A percentile compares a stretch with the other conserved stretches of the same genome.
These are phyloP conservation scores for Mus spretus DNA, from an alignment of 2,797 vertebrate genomes.

Conservation along the genomic window DNA sequence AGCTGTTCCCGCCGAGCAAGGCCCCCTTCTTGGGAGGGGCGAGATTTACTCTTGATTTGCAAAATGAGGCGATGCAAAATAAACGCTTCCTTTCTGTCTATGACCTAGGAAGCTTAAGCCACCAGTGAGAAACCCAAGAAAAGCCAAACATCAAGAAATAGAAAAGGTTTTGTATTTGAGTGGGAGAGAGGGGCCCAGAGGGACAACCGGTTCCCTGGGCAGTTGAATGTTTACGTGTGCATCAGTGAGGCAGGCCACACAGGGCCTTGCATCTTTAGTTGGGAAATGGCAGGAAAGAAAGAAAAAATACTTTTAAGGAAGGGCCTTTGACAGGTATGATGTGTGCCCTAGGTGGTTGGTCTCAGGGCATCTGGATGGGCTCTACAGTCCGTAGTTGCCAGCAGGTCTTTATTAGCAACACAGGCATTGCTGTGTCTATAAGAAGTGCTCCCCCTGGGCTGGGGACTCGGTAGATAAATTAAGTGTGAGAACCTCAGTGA, in stretches of 20 bases:
- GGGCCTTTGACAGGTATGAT: not conserved
- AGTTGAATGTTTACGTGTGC: not conserved
- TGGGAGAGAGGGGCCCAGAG: not conserved
- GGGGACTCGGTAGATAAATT: not conserved
- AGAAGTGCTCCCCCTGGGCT: not conserved
- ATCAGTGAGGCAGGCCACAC: not conserved
- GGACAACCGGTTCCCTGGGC: not conserved
- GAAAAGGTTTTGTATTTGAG: not conserved
- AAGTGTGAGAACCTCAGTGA: not conserved
- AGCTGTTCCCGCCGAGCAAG: slow-evolving; percentile 46
- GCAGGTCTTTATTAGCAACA: not conserved
- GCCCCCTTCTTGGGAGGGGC: not conserved
- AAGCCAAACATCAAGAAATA: not conserved
- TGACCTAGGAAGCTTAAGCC: not conserved
- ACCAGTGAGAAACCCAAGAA: not conserved
- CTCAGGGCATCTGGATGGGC: fast-evolving
- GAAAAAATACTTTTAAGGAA: not conserved
- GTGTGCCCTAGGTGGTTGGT: not conserved
- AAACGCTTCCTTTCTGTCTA: not conserved
- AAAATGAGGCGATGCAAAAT: slow-evolving; percentile 53
- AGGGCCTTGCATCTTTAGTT: not conserved
- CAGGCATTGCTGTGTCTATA: not conserved
- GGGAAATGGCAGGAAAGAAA: not conserved
- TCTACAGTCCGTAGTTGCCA: not conserved
- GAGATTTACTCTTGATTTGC: slow-evolving; percentile 70